phyloP scores from a whole-genome alignment of 2,113 vertebrate species.

The Pantherophis guttatus region DNA sequence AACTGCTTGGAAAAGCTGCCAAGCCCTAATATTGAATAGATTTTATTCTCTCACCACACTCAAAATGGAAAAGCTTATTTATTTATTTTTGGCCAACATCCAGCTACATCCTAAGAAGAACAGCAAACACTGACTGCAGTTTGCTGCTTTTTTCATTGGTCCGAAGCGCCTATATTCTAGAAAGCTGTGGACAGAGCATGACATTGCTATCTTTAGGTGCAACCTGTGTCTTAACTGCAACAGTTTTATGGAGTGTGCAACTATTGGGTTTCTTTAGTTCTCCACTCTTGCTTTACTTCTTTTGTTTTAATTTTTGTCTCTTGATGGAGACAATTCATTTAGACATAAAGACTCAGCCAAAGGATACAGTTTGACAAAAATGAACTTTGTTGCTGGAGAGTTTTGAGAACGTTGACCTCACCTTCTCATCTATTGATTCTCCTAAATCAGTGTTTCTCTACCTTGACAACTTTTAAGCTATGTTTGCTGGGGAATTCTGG shows the following conservation, averaged over 20 bases:
- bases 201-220: neutral
- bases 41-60: neutral
- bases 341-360: neutral
- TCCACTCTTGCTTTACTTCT: neutral
- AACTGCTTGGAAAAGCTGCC: neutral
- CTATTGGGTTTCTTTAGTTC: neutral
- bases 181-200: neutral
- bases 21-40: neutral
- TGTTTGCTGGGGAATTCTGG: neutral
- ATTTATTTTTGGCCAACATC: neutral
- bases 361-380: neutral
- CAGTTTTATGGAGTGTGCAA: neutral
- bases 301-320: neutral
- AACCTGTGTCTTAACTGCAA: neutral
- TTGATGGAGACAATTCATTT: neutral
- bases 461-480: neutral
- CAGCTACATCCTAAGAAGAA: neutral
- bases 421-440: neutral
- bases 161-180: neutral
- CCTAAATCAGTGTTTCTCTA: neutral
- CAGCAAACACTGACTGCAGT: neutral
- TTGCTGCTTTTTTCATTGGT: neutral
- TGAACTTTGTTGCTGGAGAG: neutral
- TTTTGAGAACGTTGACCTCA: neutral
- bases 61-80: neutral